A percentile compares a stretch with the other conserved stretches of the same genome.
Conservation (phyloP, 2,888 invertebrate genomes). For the Yponomeuta malinellus region DNA sequence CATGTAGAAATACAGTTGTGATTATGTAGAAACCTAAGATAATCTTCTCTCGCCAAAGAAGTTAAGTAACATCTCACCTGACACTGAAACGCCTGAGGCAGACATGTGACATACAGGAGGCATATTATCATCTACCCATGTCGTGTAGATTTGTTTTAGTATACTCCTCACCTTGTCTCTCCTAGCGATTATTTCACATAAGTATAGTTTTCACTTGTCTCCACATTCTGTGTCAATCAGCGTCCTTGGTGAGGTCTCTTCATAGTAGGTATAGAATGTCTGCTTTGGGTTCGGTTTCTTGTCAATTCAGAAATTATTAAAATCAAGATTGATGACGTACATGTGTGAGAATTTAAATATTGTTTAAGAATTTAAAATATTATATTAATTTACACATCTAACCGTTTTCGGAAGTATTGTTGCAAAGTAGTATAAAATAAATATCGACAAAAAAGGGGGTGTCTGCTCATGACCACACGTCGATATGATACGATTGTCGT, state of each 20-base stretch:
- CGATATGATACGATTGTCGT: too few species aligned
- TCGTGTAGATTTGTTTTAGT: too few species aligned
- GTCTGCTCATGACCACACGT: too few species aligned
- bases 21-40: background rate
- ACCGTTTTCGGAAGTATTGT: too few species aligned
- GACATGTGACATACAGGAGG: background rate
- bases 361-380: too few species aligned
- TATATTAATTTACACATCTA: too few species aligned
- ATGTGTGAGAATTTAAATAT: too few species aligned
- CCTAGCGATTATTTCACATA: background rate
- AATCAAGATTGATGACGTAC: too few species aligned
- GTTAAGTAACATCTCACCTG: background rate
- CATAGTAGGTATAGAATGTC: background rate
- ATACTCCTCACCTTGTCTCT: background rate
- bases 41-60: background rate
- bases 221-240: slow-evolving; percentile 1
- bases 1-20: background rate
- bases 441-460: too few species aligned
- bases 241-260: background rate
- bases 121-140: too few species aligned
- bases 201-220: background rate
- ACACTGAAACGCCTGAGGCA: background rate
- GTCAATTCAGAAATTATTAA: too few species aligned
- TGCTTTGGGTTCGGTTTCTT: background rate
- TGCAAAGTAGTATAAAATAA: too few species aligned